A percentile compares a stretch with the other conserved stretches of the same genome.
phyloP scores from a whole-genome alignment of 2,888 invertebrate genomes.

The Ephialtes manifestator region DNA sequence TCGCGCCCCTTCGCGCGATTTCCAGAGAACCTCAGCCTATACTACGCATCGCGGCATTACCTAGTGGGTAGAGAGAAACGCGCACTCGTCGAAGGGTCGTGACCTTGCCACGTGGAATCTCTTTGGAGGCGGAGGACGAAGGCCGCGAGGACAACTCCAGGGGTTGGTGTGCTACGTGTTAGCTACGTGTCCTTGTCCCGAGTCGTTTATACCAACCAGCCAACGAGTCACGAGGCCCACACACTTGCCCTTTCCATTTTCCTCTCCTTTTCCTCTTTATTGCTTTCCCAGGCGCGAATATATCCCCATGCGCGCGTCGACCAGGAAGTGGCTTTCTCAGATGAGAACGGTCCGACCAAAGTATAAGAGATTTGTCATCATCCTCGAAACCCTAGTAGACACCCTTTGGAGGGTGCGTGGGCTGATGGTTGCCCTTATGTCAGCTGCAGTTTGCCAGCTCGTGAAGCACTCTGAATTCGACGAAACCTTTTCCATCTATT shows the following conservation, averaged over 20 bases:
- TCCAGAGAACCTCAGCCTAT: constrained; percentile 33
- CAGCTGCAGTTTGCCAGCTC: not conserved
- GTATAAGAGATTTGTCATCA: constrained; percentile 39
- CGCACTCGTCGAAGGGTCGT: constrained; percentile 73
- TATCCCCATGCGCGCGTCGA: constrained; percentile 43
- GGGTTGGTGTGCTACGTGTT: constrained; percentile 11
- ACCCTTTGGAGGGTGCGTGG: not conserved
- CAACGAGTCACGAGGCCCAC: constrained; percentile 22
- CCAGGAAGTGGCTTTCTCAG: constrained; percentile 55
- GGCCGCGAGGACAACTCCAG: constrained; percentile 71
- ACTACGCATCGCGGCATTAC: constrained; percentile 59
- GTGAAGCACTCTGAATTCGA: not conserved
- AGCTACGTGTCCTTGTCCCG: constrained; percentile 19
- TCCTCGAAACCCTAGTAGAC: not conserved
- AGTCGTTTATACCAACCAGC: constrained; percentile 12
- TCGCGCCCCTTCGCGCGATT: constrained; percentile 42
- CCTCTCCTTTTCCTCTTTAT: not conserved
- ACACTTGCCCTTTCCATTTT: not conserved
- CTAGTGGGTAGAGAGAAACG: constrained; percentile 20
- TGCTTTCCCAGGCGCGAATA: constrained; percentile 2
- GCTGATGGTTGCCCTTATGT: no score
- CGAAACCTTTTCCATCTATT: not conserved
- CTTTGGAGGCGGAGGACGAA: constrained; percentile 53
- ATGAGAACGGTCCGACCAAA: constrained; percentile 16
- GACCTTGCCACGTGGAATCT: constrained; percentile 82